Conservation (phyloP, 2,113 vertebrate genomes). For the Gymnobelideus leadbeateri region DNA sequence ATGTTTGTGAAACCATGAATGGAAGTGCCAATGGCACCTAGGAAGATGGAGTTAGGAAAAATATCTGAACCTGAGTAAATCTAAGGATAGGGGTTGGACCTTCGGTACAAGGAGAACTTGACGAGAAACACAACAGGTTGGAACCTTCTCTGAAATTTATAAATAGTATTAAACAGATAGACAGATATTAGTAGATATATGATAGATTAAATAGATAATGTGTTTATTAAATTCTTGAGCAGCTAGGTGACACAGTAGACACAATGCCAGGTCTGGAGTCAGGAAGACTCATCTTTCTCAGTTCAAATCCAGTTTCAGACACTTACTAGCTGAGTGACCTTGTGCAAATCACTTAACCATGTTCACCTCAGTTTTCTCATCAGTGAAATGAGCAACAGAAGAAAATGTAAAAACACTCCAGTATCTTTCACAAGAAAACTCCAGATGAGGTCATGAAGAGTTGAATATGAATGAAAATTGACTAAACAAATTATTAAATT, state of each 20-base stretch:
- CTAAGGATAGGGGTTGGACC: neutral
- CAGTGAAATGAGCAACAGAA: slow-evolving; percentile 33
- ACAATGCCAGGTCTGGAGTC: neutral
- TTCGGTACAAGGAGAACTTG: neutral
- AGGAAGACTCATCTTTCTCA: neutral
- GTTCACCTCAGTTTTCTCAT: slow-evolving; percentile 56
- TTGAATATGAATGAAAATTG: too few species aligned
- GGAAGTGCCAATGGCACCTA: neutral
- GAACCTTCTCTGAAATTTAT: neutral
- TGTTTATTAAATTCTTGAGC: neutral
- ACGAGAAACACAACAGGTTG: neutral
- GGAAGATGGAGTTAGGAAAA: neutral
- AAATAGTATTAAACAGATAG: neutral
- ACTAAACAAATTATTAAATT: neutral
- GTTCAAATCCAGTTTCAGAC: neutral
- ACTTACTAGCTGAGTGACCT: neutral
- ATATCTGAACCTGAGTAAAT: neutral
- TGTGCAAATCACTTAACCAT: slow-evolving; percentile 34
- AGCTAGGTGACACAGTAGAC: neutral
- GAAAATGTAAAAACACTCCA: neutral
- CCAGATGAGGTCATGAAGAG: neutral
- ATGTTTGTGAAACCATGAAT: neutral
- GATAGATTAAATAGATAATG: neutral
- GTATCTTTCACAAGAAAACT: neutral
- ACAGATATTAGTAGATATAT: too few species aligned